Percentiles rank a stretch among this genome's conserved stretches.
Evolutionary conservation across 1,140 invertebrate genomes (phyloP).

Genomic region (Zaprionus nigranus): DNA sequence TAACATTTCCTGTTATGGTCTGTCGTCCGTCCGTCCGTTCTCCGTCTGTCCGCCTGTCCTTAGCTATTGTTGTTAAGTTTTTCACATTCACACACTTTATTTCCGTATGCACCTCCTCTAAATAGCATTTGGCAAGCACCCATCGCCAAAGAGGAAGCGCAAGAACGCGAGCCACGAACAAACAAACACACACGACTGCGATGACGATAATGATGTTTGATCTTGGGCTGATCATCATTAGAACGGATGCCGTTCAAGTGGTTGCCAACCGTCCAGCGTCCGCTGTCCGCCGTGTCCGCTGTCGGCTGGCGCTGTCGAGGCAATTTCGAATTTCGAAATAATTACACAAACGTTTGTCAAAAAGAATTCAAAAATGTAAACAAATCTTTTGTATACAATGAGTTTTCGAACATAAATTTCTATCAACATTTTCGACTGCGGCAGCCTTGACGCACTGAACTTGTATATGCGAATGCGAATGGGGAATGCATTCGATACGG

Average conservation of each 20-base stretch:
- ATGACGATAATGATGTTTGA: slow-evolving; percentile 51
- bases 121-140: slow-evolving; percentile 76
- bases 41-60: background rate
- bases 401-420: slow-evolving; percentile 21
- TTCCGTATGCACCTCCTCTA: slow-evolving; percentile 73
- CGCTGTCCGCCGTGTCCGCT: slow-evolving; percentile 8
- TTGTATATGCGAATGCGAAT: background rate
- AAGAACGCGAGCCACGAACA: slow-evolving; percentile 55
- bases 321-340: slow-evolving; percentile 79
- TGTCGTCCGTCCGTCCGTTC: slow-evolving; percentile 37
- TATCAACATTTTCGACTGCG: slow-evolving; percentile 20
- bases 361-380: slow-evolving; percentile 61
- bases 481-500: background rate
- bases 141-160: slow-evolving; percentile 79
- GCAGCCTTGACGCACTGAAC: slow-evolving; percentile 3
- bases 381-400: slow-evolving; percentile 33
- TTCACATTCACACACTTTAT: too few species aligned
- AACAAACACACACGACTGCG: slow-evolving; percentile 14
- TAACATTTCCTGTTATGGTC: slow-evolving; percentile 69
- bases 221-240: slow-evolving; percentile 26
- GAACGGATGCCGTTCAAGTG: slow-evolving; percentile 25
- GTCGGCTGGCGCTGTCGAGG: slow-evolving; percentile 52
- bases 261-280: slow-evolving; percentile 31
- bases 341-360: slow-evolving; percentile 64
- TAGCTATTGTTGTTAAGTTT: too few species aligned